Evolutionary conservation across 2,888 invertebrate species (phyloP), one percentile per base, ranked within the genome.

Genomic region (Cantharis rustica): DNA sequence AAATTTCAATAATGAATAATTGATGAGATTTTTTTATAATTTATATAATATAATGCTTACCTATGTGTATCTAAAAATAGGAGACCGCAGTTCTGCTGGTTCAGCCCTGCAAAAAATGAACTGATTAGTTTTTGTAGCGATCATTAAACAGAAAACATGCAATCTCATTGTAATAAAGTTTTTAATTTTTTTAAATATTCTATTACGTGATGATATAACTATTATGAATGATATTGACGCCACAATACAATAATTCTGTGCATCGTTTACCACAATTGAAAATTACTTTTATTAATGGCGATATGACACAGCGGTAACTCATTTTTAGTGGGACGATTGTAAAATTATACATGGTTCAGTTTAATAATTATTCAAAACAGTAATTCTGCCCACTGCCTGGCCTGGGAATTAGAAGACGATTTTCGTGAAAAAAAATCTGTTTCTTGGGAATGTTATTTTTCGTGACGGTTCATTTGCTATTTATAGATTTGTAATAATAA

Each of bases 241-340:
- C 47, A 47, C 47, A 47, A n/a, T 47, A 7, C 47, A 47, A 47
- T 47, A 47, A 47, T 47, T 47, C 47, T 47, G 47, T 13, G n/a
- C 47, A 47, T 47, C 47, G 47, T 47, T 47, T 47, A 63, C 66
- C 47, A 64, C 27, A 72, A 72, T 72, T 72, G 72, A 47, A 72
- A 72, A 72, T 72, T 66, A 62, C 26, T 47, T 72, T 72, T 72
- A 72, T 66, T 47, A 47, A 47, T 47, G 47, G n/a, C n/a, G 47
- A 47, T 47, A 10, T 47, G 47, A 47, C 47, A 47, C 47, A 47
- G 47, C 47, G n/a, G 47, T 47, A n/a, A n/a, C n/a, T 47, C n/a
- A 47, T 7, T 47, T 31, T n/a, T 47, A 47, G 47, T 47, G 9
- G 47, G 47, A 47, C n/a, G 47, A 47, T 47, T 47, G 47, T 47